These are phyloP conservation scores for Pteruthius melanotis DNA, from an alignment of 2,113 vertebrate species.

Conservation along the genomic window DNA sequence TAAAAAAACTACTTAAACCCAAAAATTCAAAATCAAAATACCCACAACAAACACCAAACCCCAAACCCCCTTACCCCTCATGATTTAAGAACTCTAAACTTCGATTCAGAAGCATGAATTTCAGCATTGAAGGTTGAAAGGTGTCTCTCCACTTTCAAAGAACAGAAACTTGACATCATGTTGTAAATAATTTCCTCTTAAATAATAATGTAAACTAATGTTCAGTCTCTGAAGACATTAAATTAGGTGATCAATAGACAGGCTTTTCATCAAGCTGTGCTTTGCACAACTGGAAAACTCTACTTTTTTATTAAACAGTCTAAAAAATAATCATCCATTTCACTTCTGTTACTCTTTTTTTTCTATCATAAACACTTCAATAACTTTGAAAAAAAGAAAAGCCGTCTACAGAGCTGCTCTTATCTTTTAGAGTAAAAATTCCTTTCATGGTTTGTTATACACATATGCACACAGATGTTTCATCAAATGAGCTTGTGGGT, in stretches of 20 bases:
- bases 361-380: background rate
- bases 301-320: background rate
- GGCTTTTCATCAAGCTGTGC: background rate
- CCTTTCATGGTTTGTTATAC: background rate
- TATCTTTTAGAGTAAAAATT: constrained; percentile 31
- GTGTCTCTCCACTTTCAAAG: background rate
- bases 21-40: background rate
- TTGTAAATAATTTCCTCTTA: background rate
- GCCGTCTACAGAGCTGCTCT: background rate
- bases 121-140: background rate
- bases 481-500: background rate
- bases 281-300: constrained; percentile 7
- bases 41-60: background rate
- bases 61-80: background rate
- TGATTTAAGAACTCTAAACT: background rate
- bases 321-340: background rate
- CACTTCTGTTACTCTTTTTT: background rate
- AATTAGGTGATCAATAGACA: background rate
- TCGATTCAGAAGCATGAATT: background rate
- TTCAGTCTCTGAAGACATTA: background rate
- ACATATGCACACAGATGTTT: constrained; percentile 20
- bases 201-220: background rate
- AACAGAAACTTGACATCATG: background rate
- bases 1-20: too few relatives aligned
- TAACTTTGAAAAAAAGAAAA: background rate